Conservation (phyloP, 2,113 vertebrate species). For the Carassius auratus region DNA sequence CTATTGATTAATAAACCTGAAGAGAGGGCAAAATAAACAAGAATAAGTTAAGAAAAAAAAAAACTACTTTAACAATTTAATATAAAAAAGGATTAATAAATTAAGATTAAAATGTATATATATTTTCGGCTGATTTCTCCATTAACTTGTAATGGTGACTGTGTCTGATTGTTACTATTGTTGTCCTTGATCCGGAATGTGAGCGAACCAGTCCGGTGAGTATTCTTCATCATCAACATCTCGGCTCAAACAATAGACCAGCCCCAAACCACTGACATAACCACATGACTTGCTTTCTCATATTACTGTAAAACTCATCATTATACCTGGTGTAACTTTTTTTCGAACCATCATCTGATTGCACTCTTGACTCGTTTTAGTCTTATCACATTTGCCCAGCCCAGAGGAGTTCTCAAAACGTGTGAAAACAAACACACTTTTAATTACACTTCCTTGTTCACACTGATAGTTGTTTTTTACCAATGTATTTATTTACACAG, state of each 20-base stretch:
- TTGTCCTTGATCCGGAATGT: conserved; percentile 63
- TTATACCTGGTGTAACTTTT: not conserved
- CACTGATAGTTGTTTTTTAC: not conserved
- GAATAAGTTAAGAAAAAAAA: not conserved
- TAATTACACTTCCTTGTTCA: not conserved
- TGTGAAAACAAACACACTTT: not conserved
- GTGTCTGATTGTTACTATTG: not conserved
- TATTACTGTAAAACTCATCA: not conserved
- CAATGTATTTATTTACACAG: not conserved
- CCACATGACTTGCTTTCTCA: not conserved
- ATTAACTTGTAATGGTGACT: not conserved
- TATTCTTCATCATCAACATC: not conserved
- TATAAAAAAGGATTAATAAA: too few relatives aligned
- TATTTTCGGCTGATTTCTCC: not conserved
- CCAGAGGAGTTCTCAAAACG: not conserved
- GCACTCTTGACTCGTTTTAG: not conserved
- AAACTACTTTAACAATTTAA: not conserved
- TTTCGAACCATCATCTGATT: not conserved
- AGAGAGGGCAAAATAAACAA: not conserved
- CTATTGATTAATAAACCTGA: not conserved
- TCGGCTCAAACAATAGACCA: conserved; percentile 11
- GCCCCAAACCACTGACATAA: not conserved
- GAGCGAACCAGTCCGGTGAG: conserved; percentile 60
- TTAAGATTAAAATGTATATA: not conserved
- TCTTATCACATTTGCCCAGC: not conserved